Evolutionary conservation across 2,888 invertebrate genomes (phyloP).

Genomic region (Dynastes grantii): DNA sequence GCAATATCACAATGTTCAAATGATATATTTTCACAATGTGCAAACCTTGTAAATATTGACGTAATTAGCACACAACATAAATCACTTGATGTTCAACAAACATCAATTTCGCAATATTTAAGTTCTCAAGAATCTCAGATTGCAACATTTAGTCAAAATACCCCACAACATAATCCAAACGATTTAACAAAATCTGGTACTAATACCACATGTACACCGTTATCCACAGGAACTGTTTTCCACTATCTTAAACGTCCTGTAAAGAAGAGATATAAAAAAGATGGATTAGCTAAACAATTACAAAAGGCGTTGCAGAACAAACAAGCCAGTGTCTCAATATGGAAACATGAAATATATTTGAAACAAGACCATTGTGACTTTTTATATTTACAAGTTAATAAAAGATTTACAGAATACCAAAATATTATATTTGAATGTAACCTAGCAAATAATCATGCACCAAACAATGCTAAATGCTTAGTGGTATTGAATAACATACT

Average conservation of each 20-base stretch:
- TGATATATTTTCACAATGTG: conserved; percentile 25
- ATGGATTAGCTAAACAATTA: conserved; percentile 71
- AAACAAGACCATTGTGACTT: conserved; percentile 63
- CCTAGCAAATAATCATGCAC: conserved; percentile 23
- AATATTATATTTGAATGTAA: conserved; percentile 59
- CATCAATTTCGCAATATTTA: conserved; percentile 30
- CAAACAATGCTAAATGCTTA: conserved; percentile 55
- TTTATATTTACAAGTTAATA: conserved; percentile 57
- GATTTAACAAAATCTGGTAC: not conserved
- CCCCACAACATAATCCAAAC: not conserved
- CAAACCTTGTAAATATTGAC: conserved; percentile 52
- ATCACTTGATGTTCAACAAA: too few relatives aligned
- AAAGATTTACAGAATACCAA: conserved; percentile 61
- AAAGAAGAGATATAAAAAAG: conserved; percentile 70
- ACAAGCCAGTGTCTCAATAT: conserved; percentile 70
- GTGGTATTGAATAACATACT: conserved; percentile 58
- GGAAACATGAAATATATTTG: conserved; percentile 74
- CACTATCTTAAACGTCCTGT: conserved; percentile 57
- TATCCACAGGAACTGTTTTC: conserved; percentile 6
- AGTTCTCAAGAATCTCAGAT: not conserved
- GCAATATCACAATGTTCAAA: conserved; percentile 18
- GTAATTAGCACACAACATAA: conserved; percentile 49
- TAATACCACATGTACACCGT: not conserved
- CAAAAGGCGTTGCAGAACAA: conserved; percentile 71
- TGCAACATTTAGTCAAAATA: not conserved